Evolutionary conservation across 2,888 invertebrate genomes (phyloP), one percentile per base, ranked within the genome.

Genomic region (Drosophila borborema): DNA sequence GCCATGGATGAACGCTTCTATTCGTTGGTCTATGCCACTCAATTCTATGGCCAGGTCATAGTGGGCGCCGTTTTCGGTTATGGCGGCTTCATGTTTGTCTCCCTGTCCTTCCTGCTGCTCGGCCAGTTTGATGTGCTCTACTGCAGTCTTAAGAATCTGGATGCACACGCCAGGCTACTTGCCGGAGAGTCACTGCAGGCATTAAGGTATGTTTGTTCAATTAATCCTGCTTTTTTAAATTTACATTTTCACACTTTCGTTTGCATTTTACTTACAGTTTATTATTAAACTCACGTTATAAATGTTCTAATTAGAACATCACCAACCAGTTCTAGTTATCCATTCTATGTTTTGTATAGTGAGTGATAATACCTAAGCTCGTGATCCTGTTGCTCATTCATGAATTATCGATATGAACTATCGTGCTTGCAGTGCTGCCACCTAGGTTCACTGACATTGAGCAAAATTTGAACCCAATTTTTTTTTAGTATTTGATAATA

Each of bases 81-180:
- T 48, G 87, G 89, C 5, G 92, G 93, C 34, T 84, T 81, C 0
- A 63, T 92, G n/a, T 92, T 94, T 93, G 62, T 91, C 10, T 82
- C 89, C 1, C 23, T 91, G 4, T 74, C 82, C 3, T 59, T 90
- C 1, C 66, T 91, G 20, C 80, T 92, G 54, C 72, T 92, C 51
- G 91, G 89, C 0, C 92, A 93, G 60, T 92, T 86, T 48, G 92
- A 93, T 72, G 90, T 93, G 28, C 89, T 93, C 31, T 93, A 87
- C 66, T 92, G 92, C 51, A 92, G 92, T 60, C 83, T 93, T 2
- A 93, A 93, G 78, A 93, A 93, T 76, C 61, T 93, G 43, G 85
- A 91, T 38, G 81, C 80, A 41, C 90, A 92, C 66, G 89, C 91
- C 2, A 72, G 78, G 45, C 46, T 92, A 3, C 20, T 89, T 12